Conservation (phyloP, 2,888 invertebrate species). For the Nipponacmea schrenckii region DNA sequence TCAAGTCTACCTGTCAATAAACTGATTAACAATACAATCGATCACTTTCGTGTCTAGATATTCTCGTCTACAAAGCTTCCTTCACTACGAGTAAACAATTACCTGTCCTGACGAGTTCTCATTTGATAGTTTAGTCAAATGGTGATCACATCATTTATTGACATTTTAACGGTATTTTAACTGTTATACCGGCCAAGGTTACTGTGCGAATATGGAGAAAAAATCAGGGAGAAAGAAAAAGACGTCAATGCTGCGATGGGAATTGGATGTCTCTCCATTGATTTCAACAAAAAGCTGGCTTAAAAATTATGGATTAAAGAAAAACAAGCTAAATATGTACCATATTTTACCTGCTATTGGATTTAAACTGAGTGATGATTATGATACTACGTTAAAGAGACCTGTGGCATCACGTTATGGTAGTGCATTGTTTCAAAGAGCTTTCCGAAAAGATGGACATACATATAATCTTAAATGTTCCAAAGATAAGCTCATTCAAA, state of each 20-base stretch:
- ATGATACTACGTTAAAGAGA: constrained; percentile 55
- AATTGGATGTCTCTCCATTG: constrained; percentile 58
- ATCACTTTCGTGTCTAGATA: background rate
- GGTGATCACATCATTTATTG: too few relatives aligned
- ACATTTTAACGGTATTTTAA: too few relatives aligned
- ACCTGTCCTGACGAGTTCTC: background rate
- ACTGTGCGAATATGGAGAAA: background rate
- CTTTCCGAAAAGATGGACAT: constrained; percentile 59
- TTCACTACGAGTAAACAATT: constrained; percentile 2
- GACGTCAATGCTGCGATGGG: constrained; percentile 47
- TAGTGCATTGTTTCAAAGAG: constrained; percentile 53
- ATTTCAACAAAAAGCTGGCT: constrained; percentile 64
- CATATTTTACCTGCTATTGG: constrained; percentile 63
- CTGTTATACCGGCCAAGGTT: too few relatives aligned
- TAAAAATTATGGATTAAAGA: constrained; percentile 62
- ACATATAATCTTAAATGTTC: constrained; percentile 64
- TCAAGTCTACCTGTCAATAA: too few relatives aligned
- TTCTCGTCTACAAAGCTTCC: background rate
- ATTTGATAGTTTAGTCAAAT: background rate
- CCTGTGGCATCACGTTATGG: constrained; percentile 65
- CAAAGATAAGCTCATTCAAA: constrained; percentile 58
- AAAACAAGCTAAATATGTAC: constrained; percentile 57
- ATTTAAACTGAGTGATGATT: constrained; percentile 66
- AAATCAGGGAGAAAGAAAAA: background rate
- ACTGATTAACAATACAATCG: too few relatives aligned